Conservation (phyloP, 2,888 invertebrate species). For the Oasisia sp. region DNA sequence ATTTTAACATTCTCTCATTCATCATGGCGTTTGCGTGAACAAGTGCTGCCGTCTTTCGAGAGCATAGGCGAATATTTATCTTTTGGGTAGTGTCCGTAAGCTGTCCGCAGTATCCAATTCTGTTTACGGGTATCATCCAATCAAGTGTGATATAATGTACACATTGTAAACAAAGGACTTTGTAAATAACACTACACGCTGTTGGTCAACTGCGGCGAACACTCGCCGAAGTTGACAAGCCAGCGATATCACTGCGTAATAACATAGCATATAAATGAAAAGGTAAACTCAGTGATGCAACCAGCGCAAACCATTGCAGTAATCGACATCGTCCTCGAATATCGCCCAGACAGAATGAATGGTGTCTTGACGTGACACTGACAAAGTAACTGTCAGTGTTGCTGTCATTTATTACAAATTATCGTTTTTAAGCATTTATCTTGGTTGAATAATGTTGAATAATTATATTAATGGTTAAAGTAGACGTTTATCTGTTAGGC, state of each 20-base stretch:
- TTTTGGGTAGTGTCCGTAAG: not conserved
- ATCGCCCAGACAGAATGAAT: not conserved
- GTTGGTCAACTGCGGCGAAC: not conserved
- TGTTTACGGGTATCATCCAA: not conserved
- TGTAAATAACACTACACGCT: not conserved
- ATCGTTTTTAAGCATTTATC: too few species aligned
- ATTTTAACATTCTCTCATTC: too few species aligned
- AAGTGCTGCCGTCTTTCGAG: not conserved
- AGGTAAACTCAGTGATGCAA: not conserved
- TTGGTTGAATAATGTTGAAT: too few species aligned
- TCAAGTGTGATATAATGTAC: not conserved
- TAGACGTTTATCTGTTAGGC: too few species aligned
- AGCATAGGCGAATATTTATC: not conserved
- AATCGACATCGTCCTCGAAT: not conserved
- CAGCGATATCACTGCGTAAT: not conserved
- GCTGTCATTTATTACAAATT: too few species aligned
- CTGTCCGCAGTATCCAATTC: not conserved
- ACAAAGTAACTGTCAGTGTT: too few species aligned
- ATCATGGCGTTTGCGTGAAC: too few species aligned
- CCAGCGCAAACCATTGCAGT: not conserved
- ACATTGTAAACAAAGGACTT: not conserved
- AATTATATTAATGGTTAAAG: too few species aligned
- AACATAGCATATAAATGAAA: conserved; percentile 13
- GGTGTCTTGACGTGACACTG: not conserved
- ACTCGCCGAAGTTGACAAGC: not conserved